Evolutionary conservation across 2,888 invertebrate genomes (phyloP).

Genomic region (Psococerastis gibbosa): DNA sequence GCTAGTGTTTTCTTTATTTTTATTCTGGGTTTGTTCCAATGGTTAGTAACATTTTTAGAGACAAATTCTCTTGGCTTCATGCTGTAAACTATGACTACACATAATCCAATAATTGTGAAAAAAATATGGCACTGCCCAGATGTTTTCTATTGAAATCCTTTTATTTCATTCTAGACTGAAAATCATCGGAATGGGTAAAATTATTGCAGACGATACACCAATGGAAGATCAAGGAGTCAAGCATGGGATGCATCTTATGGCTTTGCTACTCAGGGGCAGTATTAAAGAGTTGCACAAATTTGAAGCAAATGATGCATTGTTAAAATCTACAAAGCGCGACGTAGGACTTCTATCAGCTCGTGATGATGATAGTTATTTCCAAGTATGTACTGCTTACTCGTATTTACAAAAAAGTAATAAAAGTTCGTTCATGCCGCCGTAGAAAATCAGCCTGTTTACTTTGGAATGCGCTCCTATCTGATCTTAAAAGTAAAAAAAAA

Average conservation of each 20-base stretch:
- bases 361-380: conserved; percentile 7
- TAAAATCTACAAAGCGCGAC: conserved; percentile 26
- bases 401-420: too few relatives aligned
- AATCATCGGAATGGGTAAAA: conserved; percentile 44
- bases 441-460: too few relatives aligned
- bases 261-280: conserved; percentile 30
- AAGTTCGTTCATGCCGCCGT: too few relatives aligned
- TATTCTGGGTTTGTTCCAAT: too few relatives aligned
- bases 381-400: conserved; percentile 12
- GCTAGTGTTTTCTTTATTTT: neutral
- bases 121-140: neutral
- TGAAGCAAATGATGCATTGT: conserved; percentile 23
- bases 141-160: neutral
- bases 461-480: neutral
- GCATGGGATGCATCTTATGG: conserved; percentile 50
- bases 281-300: conserved; percentile 23
- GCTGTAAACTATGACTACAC: too few relatives aligned
- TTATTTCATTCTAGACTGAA: conserved; percentile 33
- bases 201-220: conserved; percentile 32
- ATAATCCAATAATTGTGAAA: neutral
- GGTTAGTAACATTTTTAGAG: too few relatives aligned
- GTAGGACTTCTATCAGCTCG: conserved; percentile 19
- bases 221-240: conserved; percentile 40
- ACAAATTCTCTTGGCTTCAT: conserved; percentile 1
- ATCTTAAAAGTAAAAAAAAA: neutral